Percentiles rank a stretch among this genome's conserved stretches.
Evolutionary conservation across 2,797 vertebrate genomes (phyloP).

Genomic region (Florisuga fusca): DNA sequence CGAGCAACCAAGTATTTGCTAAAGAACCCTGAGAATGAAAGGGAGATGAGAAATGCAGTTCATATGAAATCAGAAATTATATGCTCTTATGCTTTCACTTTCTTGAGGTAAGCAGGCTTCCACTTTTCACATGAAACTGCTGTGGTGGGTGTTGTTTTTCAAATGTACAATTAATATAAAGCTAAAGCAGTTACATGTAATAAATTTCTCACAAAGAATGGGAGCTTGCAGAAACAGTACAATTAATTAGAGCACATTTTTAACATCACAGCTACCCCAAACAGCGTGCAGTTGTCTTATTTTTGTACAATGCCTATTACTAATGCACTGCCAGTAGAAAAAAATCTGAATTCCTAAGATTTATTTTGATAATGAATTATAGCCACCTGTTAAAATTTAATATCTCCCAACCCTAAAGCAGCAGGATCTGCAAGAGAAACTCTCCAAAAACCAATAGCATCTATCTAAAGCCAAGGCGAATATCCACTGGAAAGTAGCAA

Average conservation of each 20-base stretch:
- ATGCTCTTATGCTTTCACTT: conserved; percentile 50
- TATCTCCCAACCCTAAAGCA: conserved; percentile 60
- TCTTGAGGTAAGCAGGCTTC: conserved; percentile 63
- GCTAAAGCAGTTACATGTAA: conserved; percentile 55
- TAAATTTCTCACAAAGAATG: conserved; percentile 53
- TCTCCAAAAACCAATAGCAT: conserved; percentile 10
- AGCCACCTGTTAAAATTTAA: conserved; percentile 66
- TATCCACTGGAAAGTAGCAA: conserved; percentile 34
- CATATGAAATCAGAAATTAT: conserved; percentile 60
- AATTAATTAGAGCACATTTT: conserved; percentile 57
- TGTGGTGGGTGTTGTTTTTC: conserved; percentile 56
- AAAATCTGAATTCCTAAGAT: conserved; percentile 36
- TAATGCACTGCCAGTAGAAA: conserved; percentile 35
- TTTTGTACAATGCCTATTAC: conserved; percentile 53
- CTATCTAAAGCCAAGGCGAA: conserved; percentile 42
- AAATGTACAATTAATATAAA: conserved; percentile 59
- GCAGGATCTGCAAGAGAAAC: not conserved
- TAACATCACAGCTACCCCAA: conserved; percentile 52
- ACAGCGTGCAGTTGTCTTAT: conserved; percentile 41
- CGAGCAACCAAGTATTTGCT: not conserved
- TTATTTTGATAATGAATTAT: conserved; percentile 60
- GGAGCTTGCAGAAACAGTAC: conserved; percentile 46
- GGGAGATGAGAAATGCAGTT: not conserved
- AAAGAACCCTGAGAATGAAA: not conserved
- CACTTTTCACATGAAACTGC: conserved; percentile 64